Evolutionary conservation across 2,888 invertebrate genomes (phyloP), one percentile per base, ranked within the genome.

Genomic region (Leucania comma): DNA sequence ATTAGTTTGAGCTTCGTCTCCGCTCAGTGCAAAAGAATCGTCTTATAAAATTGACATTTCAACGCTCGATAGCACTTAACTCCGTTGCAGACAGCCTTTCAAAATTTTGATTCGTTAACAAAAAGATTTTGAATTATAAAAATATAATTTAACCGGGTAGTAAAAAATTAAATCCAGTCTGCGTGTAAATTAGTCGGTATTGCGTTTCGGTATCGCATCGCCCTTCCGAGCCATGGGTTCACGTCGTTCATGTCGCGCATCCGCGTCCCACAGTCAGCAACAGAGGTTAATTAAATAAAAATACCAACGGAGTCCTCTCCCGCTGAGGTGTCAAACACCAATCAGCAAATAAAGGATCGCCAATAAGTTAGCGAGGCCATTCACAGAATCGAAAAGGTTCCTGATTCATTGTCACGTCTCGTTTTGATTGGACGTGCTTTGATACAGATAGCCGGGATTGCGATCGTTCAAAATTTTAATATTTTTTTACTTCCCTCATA

Each of bases 361-460:
- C 94, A 94, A 94, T 95, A 95, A 95, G 94, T 95, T 94, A 94
- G 93, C 93, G 87, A 87, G 90, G 90, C 92, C 93, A 95, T 94
- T 94, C 93, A 93, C 89, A 90, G 90, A 91, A 93, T 93, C 93
- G 92, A 91, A 94, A 94, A 93, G 93, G 93, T 92, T 93, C n/a
- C 92, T 92, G 92, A 94, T 94, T 94, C 95, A 94, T 93, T 94
- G 95, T 95, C 95, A 95, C 95, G 95, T 94, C 94, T 90, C 94
- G 92, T 91, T 94, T 94, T 94, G 94, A 95, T 95, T 95, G 95
- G 93, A 95, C 95, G 96, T 96, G 96, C 95, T 94, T 93, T 94
- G 95, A 93, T 93, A 95, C 89, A 92, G 95, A 95, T 95, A 95
- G 92, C 92, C 85, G 88, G 95, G 95, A 95, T 95, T 94, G 93